Base-by-base conservation (phyloP, 2,797 vertebrate genomes). In the Lepidocolaptes lacrymiger region DNA sequence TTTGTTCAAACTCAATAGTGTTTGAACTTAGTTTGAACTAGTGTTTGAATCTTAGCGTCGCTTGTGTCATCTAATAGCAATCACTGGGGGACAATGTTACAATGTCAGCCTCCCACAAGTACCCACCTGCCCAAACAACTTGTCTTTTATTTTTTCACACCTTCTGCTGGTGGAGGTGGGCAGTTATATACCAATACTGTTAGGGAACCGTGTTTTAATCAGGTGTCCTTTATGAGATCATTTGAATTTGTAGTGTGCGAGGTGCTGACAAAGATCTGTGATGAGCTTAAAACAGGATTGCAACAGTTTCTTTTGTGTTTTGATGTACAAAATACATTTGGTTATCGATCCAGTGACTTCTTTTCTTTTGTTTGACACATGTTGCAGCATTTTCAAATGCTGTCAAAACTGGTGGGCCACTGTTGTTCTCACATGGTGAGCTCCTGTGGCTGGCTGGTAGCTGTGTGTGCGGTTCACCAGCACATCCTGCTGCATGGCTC, bases 401-500 rank as follows among this genome's bases (percentile, higher is more conserved):
- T 71, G 27, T 78, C 43, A 34, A 2, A 62, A 18, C 20, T 3
- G 1, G 14, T 9, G 37, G 1, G 0, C 34, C 55, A 23, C 41
- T 16, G 0, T 21, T 18, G 43, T 48, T 88, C 48, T 46, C 1
- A 2, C 3, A 9, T 0, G 0, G 34, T 39, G 64, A 77, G 36
- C 83, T 68, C 9, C 39, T 11, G 22, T 1, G 2, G 28, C 51
- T 56, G 54, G 39, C 58, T 1, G 1, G 72, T 34, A 37, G 39
- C 69, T 4, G 1, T 39, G 39, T 4, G 1, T 59, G 75, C 41
- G 7, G 61, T 78, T 89, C 75, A 10, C 41, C 28, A 39, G 9
- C 1, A 5, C 2, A 1, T 19, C 1, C 7, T 66, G 69, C 5
- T 0, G 1, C 54, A 11, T 9, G 39, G 26, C 58, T 91, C 17